Evolutionary conservation across 1,140 invertebrate genomes (phyloP), one percentile per base, ranked within the genome.

Genomic region (Zaprionus nigranus): DNA sequence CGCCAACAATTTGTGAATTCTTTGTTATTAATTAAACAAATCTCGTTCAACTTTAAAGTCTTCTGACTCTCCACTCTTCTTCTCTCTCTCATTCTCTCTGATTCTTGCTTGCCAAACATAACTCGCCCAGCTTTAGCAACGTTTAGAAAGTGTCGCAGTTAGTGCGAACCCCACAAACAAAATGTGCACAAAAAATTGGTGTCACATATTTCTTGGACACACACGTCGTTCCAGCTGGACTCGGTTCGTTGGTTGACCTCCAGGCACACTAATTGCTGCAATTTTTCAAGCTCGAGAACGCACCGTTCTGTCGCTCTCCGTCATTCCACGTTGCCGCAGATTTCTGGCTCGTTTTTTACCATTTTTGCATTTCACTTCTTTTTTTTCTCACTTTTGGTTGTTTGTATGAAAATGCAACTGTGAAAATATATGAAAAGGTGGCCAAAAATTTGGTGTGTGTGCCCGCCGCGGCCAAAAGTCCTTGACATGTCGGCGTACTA

Each of bases 251-350:
- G 40, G 58, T 68, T 74, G 72, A 75, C 72, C 72, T 70, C 72
- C 72, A 70, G 54, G 60, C 73, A 17, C 34, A 75, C 73, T 75
- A 75, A 75, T 75, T 71, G 73, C 60, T 58, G 60, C 67, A 54
- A 75, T 75, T 75, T 75, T 75, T 75, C 73, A 75, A 24, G 73
- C 73, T 75, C 56, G 46, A 58, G 26, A 43, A 60, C 60, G 22
- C 60, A 40, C 26, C 60, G 30, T 60, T 36, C 34, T 34, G 30
- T 34, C 30, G 30, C 30, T 34, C 9, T 46, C 40, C 17, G 34
- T 38, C 34, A 51, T 22, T 49, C 63, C 62, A 28, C 15, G 38
- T 24, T 64, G 59, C 20, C 64, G 38, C 36, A n/a, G 17, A 34
- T 43, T 65, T 67, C 12, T 26, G 17, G 20, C 38, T 71, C 49